A percentile compares a stretch with the other conserved stretches of the same genome.
Conservation (phyloP, 2,888 invertebrate species). For the Acleris emargana region DNA sequence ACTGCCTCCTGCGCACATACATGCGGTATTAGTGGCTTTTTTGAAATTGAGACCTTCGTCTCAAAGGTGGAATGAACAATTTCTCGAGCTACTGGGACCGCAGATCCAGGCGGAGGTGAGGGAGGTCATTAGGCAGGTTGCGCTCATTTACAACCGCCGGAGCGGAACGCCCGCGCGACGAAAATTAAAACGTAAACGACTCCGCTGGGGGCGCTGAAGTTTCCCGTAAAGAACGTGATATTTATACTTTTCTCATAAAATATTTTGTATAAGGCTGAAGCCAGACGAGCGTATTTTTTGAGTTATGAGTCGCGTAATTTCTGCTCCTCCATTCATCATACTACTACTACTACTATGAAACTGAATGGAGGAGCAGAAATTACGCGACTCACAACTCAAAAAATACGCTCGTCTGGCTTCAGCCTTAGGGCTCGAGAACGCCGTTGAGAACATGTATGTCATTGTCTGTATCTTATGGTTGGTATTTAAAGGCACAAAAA, state of each 20-base stretch:
- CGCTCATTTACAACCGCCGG: conserved; percentile 26
- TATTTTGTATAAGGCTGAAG: not conserved
- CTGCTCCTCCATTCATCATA: no score
- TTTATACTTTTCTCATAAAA: conserved; percentile 7
- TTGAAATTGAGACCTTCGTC: not conserved
- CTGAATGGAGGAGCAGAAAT: no score
- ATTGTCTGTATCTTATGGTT: no score
- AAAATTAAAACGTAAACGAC: conserved; percentile 32
- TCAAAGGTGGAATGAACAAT: conserved; percentile 2
- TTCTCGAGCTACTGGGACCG: conserved; percentile 8
- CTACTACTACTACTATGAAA: no score
- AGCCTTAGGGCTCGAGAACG: not conserved
- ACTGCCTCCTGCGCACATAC: no score
- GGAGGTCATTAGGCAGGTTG: conserved; percentile 24
- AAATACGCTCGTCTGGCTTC: no score
- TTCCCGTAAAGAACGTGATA: conserved; percentile 16
- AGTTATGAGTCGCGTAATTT: no score
- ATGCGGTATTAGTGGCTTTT: not conserved
- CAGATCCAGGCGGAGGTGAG: conserved; percentile 11
- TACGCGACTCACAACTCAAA: no score
- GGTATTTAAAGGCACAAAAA: no score
- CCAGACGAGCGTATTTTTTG: no score
- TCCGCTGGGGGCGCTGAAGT: conserved; percentile 18
- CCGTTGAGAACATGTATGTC: not conserved
- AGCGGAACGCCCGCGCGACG: conserved; percentile 15